Conservation (phyloP, 1,140 invertebrate genomes). For the Drosophila nannoptera region DNA sequence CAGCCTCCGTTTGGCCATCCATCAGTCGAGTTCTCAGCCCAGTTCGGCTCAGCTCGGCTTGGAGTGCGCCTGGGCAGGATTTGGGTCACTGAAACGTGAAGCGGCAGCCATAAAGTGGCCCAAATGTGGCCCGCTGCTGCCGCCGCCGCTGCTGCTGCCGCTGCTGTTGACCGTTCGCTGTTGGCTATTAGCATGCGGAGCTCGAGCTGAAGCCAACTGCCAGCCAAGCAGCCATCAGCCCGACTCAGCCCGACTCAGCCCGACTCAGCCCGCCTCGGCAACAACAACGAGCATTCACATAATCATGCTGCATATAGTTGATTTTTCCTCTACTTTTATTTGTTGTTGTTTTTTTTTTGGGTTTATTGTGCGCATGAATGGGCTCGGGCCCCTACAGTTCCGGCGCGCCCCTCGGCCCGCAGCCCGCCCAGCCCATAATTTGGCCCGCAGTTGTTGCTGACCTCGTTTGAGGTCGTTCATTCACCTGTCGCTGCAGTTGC, state of each 20-base stretch:
- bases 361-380: constrained; percentile 75
- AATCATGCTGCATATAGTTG: constrained; percentile 49
- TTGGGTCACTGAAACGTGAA: constrained; percentile 72
- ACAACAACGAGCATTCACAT: constrained; percentile 24
- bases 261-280: neutral
- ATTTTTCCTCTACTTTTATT: constrained; percentile 36
- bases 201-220: constrained; percentile 40
- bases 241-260: constrained; percentile 11
- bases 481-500: constrained; percentile 68
- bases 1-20: constrained; percentile 37
- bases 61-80: constrained; percentile 49
- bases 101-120: constrained; percentile 68
- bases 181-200: constrained; percentile 42
- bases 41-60: constrained; percentile 20
- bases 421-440: constrained; percentile 31
- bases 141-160: constrained; percentile 24
- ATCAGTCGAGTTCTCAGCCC: neutral
- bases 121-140: constrained; percentile 51
- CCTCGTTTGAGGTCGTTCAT: constrained; percentile 78
- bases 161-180: constrained; percentile 49
- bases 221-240: constrained; percentile 42
- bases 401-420: constrained; percentile 1
- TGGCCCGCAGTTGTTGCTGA: constrained; percentile 55
- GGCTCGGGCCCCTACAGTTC: constrained; percentile 13
- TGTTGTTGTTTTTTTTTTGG: constrained; percentile 47